Evolutionary conservation across 1,140 invertebrate species (phyloP).

Genomic region (Trachymyrmex septentrionalis): DNA sequence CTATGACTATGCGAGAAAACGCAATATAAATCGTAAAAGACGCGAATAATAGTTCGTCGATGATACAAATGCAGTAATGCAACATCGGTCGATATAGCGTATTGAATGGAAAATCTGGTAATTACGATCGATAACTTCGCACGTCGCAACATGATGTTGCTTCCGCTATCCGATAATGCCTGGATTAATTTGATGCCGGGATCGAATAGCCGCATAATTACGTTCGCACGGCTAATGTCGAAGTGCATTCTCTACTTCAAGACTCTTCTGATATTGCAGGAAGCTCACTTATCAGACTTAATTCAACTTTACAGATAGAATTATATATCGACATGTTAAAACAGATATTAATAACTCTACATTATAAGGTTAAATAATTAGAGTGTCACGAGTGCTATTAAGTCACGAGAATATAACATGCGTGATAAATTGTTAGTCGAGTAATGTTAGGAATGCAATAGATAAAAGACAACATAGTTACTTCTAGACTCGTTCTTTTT

Average conservation of each 20-base stretch:
- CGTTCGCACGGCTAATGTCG: not conserved
- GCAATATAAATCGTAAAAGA: constrained; percentile 43
- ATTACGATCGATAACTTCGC: constrained; percentile 46
- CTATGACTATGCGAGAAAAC: constrained; percentile 27
- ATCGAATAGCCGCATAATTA: constrained; percentile 38
- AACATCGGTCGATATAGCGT: not conserved
- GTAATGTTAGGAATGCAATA: constrained; percentile 15
- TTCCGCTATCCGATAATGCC: constrained; percentile 38
- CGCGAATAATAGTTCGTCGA: constrained; percentile 1
- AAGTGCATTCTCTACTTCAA: not conserved
- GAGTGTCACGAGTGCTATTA: not conserved
- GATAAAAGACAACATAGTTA: constrained; percentile 25
- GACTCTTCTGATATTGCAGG: not conserved
- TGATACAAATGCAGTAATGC: not conserved
- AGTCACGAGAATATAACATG: not conserved
- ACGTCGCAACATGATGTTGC: constrained; percentile 25
- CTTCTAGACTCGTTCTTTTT: not conserved
- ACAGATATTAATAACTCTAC: too few species aligned
- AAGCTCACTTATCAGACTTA: constrained; percentile 10
- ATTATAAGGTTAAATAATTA: not conserved
- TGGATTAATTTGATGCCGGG: constrained; percentile 54
- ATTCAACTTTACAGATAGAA: constrained; percentile 10
- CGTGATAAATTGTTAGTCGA: not conserved
- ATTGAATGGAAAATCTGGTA: constrained; percentile 45
- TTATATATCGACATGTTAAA: not conserved